Base-by-base conservation (phyloP, 2,797 vertebrate genomes). In the Poeciliopsis infans region DNA sequence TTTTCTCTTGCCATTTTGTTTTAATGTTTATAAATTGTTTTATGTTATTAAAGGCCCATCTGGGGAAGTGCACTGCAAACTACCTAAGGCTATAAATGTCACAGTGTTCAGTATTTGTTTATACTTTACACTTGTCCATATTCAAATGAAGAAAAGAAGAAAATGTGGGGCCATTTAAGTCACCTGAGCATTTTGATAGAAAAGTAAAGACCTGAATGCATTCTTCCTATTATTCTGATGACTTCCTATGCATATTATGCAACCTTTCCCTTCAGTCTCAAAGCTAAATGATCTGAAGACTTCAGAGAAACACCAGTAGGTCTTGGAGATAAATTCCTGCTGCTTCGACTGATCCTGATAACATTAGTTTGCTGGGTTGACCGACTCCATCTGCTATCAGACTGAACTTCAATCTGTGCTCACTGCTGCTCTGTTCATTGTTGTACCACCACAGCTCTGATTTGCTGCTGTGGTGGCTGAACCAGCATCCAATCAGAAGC, bases 331-430 rank as follows among this genome's bases (percentile, higher is more conserved):
- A 51, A 85, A 72, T 0, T 43, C 59, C 84, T 75, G 81, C 73
- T 7, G 15, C 28, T 1, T n/a, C 0, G 1, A 53, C 83, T 78
- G 59, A 79, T 88, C 53, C 74, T 7, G 47, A 93, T 88, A 83
- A 87, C 57, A 75, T 55, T 45, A 1, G 16, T 83, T 74, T 4
- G 68, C 33, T 61, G n/a, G 23, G 69, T 51, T n/a, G 53, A 51
- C 3, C 41, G 5, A 55, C 43, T 5, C 10, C 4, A 4, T 51
- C 76, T 83, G 87, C 81, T 83, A 94, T 95, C 95, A 84, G 79
- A 25, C 75, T 84, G 95, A 83, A 95, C 95, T 96, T 95, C 84
- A 93, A 77, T 81, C 93, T 1, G n/a, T 47, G 86, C 75, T 64
- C 70, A 79, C n/a, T 28, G 68, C 77, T 73, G 69, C 73, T 77